A percentile compares a stretch with the other conserved stretches of the same genome.
phyloP scores from a whole-genome alignment of 2,797 vertebrate species.

The Syndactyla subalaris region DNA sequence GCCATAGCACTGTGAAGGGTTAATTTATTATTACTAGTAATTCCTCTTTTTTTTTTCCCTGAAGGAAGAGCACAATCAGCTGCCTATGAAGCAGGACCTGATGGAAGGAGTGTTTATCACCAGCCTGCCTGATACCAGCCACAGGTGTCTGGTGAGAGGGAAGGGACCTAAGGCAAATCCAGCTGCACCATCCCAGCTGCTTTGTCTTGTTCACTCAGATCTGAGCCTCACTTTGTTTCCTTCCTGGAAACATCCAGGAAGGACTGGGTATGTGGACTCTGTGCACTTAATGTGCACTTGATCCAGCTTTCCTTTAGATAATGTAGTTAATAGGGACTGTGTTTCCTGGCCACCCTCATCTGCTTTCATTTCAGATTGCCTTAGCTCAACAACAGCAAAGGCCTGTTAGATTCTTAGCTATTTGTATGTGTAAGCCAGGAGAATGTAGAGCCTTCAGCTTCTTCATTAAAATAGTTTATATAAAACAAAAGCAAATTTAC shows the following conservation, averaged over 20 bases:
- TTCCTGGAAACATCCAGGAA: not conserved
- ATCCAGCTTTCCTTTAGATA: not conserved
- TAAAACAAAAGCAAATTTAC: constrained; percentile 14
- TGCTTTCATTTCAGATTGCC: not conserved
- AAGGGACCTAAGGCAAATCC: not conserved
- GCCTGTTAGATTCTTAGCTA: not conserved
- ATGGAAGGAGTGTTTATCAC: not conserved
- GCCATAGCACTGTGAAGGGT: not conserved
- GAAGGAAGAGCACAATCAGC: not conserved
- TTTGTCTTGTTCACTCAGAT: not conserved
- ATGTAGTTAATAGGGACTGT: not conserved
- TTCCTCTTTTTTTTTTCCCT: not conserved
- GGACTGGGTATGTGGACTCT: not conserved
- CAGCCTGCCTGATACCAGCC: not conserved
- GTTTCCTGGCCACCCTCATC: not conserved
- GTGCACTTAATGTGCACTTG: not conserved
- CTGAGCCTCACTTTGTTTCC: not conserved
- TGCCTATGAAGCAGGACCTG: not conserved
- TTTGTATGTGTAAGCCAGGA: not conserved
- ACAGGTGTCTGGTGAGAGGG: not conserved
- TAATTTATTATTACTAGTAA: constrained; percentile 1
- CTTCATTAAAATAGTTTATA: constrained; percentile 17
- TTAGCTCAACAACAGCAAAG: not conserved
- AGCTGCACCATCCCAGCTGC: not conserved
- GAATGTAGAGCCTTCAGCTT: not conserved